Base-by-base conservation (phyloP, 2,797 vertebrate genomes). In the Sebastes iracundus region DNA sequence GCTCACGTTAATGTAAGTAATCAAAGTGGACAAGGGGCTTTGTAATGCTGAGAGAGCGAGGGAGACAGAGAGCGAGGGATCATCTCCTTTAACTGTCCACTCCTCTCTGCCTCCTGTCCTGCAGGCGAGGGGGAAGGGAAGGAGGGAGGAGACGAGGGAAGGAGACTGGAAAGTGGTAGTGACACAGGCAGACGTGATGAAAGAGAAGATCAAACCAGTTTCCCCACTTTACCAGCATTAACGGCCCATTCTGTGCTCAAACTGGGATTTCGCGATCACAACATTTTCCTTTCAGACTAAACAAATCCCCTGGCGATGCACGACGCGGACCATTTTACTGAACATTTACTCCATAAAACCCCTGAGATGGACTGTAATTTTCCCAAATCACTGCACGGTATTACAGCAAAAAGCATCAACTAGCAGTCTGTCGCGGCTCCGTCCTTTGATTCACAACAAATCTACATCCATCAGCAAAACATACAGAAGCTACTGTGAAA, bases 1-100 rank as follows among this genome's bases (percentile, higher is more conserved):
- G 93, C 90, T 94, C 93, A 93, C 70, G 49, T 90, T 94, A 95
- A 95, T 94, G 93, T 93, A 92, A 93, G 88, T 95, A 95, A 95
- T 95, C 87, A 91, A 93, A 94, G 90, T 90, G 89, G 93, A 95
- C 94, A 95, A 78, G 90, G 63, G 89, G 88, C 91, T 94, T 93
- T 95, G 92, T 93, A 87, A 90, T 84, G 85, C 88, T 77, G 89
- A 89, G 89, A 80, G 91, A 83, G 88, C 22, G 62, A 76, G 86
- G n/a, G 75, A 46, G 46, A 75, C 75, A 27, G 76, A 49, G 38
- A 28, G 71, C 25, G 65, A 75, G 87, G 56, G 91, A 89, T 91
- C 91, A 82, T 92, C 90, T 92, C 89, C 91, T 92, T 90, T 92
- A 87, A 91, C 90, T 88, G 92, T 92, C 88, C 91, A 83, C 87